Conservation (phyloP, 2,888 invertebrate species). For the Cantharis flavilabris region DNA sequence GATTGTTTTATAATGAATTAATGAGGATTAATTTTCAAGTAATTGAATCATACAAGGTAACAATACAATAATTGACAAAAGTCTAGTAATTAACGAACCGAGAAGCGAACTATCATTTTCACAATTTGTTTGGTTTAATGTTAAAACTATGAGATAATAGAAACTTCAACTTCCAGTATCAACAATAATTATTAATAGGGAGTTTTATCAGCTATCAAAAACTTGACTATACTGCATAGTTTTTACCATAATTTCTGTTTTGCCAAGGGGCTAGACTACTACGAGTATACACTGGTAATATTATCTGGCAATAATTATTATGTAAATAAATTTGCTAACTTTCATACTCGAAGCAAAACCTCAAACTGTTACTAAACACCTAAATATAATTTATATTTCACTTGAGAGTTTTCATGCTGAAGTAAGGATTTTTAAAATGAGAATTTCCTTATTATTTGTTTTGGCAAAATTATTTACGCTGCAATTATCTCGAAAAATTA, state of each 20-base stretch:
- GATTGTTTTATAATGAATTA: neutral
- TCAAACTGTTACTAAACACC: neutral
- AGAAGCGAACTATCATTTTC: neutral
- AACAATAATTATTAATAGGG: neutral
- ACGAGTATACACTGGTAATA: neutral
- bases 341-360: neutral
- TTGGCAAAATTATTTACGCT: neutral
- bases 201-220: neutral
- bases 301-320: neutral
- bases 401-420: neutral
- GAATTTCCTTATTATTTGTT: neutral
- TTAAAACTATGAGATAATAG: neutral
- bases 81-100: neutral
- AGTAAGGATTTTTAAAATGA: neutral
- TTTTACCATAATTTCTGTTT: neutral
- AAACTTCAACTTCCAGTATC: neutral
- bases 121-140: neutral
- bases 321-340: neutral
- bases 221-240: neutral
- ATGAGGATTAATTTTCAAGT: neutral
- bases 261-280: neutral
- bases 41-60: neutral
- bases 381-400: neutral
- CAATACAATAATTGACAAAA: neutral
- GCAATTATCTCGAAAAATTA: neutral